Base-by-base conservation (phyloP, 2,797 vertebrate genomes). In the Pseudochromis fuscus region DNA sequence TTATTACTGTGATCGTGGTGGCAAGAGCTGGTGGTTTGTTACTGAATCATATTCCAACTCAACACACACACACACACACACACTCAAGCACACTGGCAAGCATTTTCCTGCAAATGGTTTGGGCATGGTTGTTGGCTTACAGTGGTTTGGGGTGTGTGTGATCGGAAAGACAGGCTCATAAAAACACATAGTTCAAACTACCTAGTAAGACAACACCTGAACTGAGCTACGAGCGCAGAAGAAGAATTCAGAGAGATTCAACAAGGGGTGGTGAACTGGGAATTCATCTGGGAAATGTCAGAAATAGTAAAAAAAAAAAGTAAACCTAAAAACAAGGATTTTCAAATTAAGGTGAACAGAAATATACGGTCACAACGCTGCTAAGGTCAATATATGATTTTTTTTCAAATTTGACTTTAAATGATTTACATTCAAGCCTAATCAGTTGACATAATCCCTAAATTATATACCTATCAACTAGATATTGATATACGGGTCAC, bases 11-110 rank as follows among this genome's bases (percentile, higher is more conserved):
- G 27, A 33, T 13, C 18, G 16, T 15, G 27, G 5, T 28, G 51
- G 21, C 18, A 30, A 23, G 31, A 46, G 31, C 6, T 61, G 35
- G 19, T 37, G 37, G 28, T 13, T 50, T 1, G n/a, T 19, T 4
- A 5, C 1, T 75, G 65, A 82, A 62, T 75, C 77, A 84, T 18
- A 42, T 40, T 24, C 1, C 25, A 3, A 23, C 13, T 0, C 6
- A 5, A 68, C 18, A 51, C 37, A 57, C 12, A 37, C 15, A 45
- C 23, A 28, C 9, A 50, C 24, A 27, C 13, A 27, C 10, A 21
- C n/a, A 19, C 18, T 11, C 40, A 45, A 4, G 8, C 30, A 8
- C 30, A 30, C 30, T 4, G 4, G 30, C n/a, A n/a, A n/a, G n/a
- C 7, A 42, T n/a, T 42, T 19, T 19, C n/a, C n/a, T 42, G 40